phyloP scores from a whole-genome alignment of 1,140 invertebrate genomes.

The Drosophila trapezifrons region DNA sequence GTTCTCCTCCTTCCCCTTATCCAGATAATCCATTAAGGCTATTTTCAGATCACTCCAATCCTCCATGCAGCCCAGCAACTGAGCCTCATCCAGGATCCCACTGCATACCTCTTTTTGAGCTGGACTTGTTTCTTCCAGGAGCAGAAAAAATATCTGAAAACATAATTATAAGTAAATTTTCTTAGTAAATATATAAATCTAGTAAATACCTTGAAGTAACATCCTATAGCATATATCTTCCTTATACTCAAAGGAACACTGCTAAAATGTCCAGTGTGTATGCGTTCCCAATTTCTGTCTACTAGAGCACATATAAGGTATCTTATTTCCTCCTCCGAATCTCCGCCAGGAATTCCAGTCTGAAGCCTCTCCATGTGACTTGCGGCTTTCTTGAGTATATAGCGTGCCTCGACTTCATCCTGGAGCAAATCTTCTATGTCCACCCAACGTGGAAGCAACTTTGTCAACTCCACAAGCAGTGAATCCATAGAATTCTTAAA shows the following conservation, averaged over 20 bases:
- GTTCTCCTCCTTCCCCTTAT: constrained; percentile 10
- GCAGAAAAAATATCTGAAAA: constrained; percentile 65
- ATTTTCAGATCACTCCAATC: constrained; percentile 47
- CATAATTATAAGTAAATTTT: background rate
- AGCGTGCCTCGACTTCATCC: constrained; percentile 58
- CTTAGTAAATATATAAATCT: background rate
- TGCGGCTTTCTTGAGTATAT: constrained; percentile 57
- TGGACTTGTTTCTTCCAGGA: constrained; percentile 50
- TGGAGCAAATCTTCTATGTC: constrained; percentile 53
- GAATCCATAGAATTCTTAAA: constrained; percentile 6
- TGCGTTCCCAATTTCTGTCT: constrained; percentile 90
- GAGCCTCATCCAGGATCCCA: constrained; percentile 68
- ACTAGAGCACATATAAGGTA: constrained; percentile 86
- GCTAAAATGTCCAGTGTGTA: constrained; percentile 95
- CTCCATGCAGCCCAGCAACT: constrained; percentile 71
- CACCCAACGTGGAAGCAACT: constrained; percentile 55
- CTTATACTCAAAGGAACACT: constrained; percentile 87
- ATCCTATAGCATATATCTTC: constrained; percentile 87
- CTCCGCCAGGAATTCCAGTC: background rate
- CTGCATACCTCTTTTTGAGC: constrained; percentile 58
- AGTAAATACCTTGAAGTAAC: constrained; percentile 88
- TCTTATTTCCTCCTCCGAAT: constrained; percentile 63
- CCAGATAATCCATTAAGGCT: constrained; percentile 54
- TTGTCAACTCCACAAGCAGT: constrained; percentile 17
- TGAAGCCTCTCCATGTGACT: constrained; percentile 11